Percentiles rank a stretch among this genome's conserved stretches.
Evolutionary conservation across 1,140 invertebrate genomes (phyloP).

Genomic region (Diachasmimorpha longicaudata): DNA sequence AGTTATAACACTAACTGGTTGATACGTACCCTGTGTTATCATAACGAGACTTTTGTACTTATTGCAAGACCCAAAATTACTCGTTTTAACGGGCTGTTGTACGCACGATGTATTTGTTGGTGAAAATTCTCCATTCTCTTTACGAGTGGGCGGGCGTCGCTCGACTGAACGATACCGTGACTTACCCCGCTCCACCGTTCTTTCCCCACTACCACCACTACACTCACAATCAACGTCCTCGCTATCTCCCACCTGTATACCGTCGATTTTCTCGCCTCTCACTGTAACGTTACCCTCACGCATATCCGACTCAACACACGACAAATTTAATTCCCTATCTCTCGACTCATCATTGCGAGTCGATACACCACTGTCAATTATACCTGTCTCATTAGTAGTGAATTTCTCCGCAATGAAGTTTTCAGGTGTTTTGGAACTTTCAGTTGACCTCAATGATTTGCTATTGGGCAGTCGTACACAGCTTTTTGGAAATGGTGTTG

Average conservation of each 20-base stretch:
- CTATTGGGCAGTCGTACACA: neutral
- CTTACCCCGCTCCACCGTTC: conserved; percentile 59
- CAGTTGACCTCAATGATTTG: neutral
- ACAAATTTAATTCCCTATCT: neutral
- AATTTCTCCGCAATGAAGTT: neutral
- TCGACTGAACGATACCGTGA: conserved; percentile 58
- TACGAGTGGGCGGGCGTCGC: conserved; percentile 54
- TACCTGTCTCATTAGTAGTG: neutral
- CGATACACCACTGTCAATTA: neutral
- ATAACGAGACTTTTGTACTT: conserved; percentile 85
- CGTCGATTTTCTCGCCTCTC: conserved; percentile 54
- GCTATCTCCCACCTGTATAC: conserved; percentile 61
- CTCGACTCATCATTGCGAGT: neutral
- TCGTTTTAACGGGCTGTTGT: conserved; percentile 22
- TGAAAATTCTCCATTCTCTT: conserved; percentile 52
- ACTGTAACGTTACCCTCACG: conserved; percentile 47
- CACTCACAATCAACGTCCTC: conserved; percentile 44
- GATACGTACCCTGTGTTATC: conserved; percentile 77
- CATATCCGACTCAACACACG: conserved; percentile 20
- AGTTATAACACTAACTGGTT: conserved; percentile 73
- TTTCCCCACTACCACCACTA: conserved; percentile 54
- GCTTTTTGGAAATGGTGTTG: conserved; percentile 9
- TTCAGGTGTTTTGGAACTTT: neutral
- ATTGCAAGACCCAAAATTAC: conserved; percentile 57
- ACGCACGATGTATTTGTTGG: conserved; percentile 35